These are phyloP conservation scores for Troides aeacus DNA, from an alignment of 2,888 invertebrate genomes.

Conservation along the genomic window DNA sequence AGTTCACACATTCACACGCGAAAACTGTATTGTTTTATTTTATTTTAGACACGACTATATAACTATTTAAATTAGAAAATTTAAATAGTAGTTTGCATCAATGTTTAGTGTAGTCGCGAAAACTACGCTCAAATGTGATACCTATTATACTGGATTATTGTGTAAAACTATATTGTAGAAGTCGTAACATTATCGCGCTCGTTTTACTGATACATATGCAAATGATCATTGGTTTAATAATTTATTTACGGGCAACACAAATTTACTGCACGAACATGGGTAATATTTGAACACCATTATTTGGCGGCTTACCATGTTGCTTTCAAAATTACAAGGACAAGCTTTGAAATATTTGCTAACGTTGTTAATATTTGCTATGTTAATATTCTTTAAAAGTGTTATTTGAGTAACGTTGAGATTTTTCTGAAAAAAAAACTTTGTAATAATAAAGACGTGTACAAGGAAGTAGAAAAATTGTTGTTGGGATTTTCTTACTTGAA, in stretches of 20 bases:
- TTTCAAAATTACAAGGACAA: no score
- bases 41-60: no score
- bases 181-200: background rate
- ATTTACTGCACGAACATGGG: background rate
- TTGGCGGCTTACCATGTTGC: background rate
- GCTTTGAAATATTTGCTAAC: background rate
- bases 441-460: no score
- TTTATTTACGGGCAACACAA: background rate
- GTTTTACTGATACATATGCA: background rate
- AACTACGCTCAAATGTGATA: background rate
- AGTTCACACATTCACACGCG: no score
- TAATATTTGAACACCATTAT: background rate
- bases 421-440: no score
- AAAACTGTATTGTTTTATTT: no score
- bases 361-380: background rate
- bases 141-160: background rate
- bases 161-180: background rate
- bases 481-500: background rate
- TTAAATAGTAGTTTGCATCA: no score
- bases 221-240: background rate
- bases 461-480: background rate
- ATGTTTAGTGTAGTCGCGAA: background rate
- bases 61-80: no score
- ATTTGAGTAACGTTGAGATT: no score
- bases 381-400: background rate